Conservation (phyloP, 1,140 invertebrate genomes). For the Himalopsyche phryganea region DNA sequence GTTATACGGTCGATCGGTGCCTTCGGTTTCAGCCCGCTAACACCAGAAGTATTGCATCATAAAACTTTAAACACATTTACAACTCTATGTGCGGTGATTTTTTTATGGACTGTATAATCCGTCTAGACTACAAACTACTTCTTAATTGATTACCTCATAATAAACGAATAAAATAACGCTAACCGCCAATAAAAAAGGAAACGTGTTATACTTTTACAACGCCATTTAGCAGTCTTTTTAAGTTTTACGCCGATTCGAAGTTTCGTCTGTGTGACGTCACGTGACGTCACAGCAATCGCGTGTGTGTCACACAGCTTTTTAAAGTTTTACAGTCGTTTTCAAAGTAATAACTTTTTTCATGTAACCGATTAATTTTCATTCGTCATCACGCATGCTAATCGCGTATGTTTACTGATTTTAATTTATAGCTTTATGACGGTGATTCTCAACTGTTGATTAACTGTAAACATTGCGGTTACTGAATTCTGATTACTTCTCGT, state of each 20-base stretch:
- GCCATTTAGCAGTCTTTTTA: slow-evolving; percentile 11
- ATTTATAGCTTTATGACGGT: too few relatives aligned
- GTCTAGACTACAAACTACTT: slow-evolving; percentile 33
- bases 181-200: slow-evolving; percentile 30
- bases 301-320: too few relatives aligned
- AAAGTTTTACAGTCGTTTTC: too few relatives aligned
- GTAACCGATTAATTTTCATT: too few relatives aligned
- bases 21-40: too few relatives aligned
- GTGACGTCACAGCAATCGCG: slow-evolving; percentile 10
- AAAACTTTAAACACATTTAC: slow-evolving; percentile 34
- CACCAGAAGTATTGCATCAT: slow-evolving; percentile 5
- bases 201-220: slow-evolving; percentile 27
- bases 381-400: too few relatives aligned
- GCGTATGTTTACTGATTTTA: too few relatives aligned
- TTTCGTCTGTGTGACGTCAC: slow-evolving; percentile 21
- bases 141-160: slow-evolving; percentile 35
- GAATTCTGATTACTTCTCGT: too few relatives aligned
- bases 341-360: too few relatives aligned
- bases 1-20: background rate
- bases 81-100: slow-evolving; percentile 30
- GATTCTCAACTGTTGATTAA: too few relatives aligned
- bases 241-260: slow-evolving; percentile 11
- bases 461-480: too few relatives aligned
- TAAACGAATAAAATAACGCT: slow-evolving; percentile 34
- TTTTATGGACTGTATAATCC: slow-evolving; percentile 35